Evolutionary conservation across 1,140 invertebrate genomes (phyloP).

Genomic region (Ceratitis capitata): DNA sequence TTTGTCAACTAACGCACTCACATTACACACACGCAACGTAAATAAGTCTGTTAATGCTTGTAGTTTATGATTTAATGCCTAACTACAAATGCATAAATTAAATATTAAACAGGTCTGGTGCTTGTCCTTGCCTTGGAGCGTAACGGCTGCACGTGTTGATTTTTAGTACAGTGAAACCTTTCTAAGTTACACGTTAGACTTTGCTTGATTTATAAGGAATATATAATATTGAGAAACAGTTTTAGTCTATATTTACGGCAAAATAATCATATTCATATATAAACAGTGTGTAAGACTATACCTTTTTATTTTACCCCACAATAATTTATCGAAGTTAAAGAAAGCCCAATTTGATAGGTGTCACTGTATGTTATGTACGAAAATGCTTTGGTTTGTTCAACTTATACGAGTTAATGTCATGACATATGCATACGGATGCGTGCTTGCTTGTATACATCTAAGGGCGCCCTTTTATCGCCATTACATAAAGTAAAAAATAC

Average conservation of each 20-base stretch:
- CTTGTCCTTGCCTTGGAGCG: background rate
- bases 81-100: slow-evolving; percentile 12
- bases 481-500: background rate
- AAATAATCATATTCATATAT: too few relatives aligned
- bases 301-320: too few relatives aligned
- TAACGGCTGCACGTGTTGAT: background rate
- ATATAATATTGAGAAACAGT: too few relatives aligned
- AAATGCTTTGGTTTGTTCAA: background rate
- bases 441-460: background rate
- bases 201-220: too few relatives aligned
- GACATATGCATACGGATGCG: background rate
- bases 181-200: too few relatives aligned
- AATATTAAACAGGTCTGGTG: background rate
- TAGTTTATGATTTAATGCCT: slow-evolving; percentile 15
- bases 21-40: background rate
- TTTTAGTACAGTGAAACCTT: too few relatives aligned
- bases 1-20: background rate
- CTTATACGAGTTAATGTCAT: background rate
- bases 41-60: background rate
- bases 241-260: too few relatives aligned
- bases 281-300: too few relatives aligned
- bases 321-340: too few relatives aligned
- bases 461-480: background rate
- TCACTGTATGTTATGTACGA: background rate
- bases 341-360: too few relatives aligned